These are phyloP conservation scores for Cynopterus sphinx DNA, from an alignment of 2,797 vertebrate species.

Conservation along the genomic window DNA sequence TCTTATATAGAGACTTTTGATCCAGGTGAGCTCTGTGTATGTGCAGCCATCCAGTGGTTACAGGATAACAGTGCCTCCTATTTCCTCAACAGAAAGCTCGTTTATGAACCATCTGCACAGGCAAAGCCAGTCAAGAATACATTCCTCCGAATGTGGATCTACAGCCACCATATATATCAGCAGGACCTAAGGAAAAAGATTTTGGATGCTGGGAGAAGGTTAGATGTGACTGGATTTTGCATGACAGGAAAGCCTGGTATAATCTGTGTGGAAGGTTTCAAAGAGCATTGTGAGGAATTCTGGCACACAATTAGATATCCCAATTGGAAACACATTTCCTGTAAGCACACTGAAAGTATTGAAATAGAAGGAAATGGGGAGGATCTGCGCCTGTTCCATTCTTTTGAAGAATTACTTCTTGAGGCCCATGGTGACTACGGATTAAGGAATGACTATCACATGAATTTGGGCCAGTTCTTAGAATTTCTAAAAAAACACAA, in stretches of 20 bases:
- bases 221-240: slow-evolving; percentile 88
- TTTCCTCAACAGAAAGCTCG: slow-evolving; percentile 64
- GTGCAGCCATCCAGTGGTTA: slow-evolving; percentile 86
- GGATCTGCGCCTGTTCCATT: slow-evolving; percentile 79
- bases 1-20: slow-evolving; percentile 82
- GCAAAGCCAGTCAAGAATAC: slow-evolving; percentile 63
- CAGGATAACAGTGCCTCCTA: slow-evolving; percentile 83
- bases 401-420: slow-evolving; percentile 87
- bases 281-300: slow-evolving; percentile 86
- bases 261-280: slow-evolving; percentile 86
- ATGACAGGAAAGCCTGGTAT: slow-evolving; percentile 88
- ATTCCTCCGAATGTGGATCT: slow-evolving; percentile 87
- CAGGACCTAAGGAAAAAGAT: slow-evolving; percentile 88
- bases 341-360: slow-evolving; percentile 84
- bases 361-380: slow-evolving; percentile 76
- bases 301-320: slow-evolving; percentile 86
- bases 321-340: slow-evolving; percentile 88
- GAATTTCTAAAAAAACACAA: slow-evolving; percentile 85
- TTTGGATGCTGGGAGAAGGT: slow-evolving; percentile 84
- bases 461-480: slow-evolving; percentile 88
- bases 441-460: slow-evolving; percentile 87
- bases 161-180: slow-evolving; percentile 88
- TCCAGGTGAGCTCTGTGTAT: slow-evolving; percentile 83
- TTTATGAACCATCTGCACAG: neutral
- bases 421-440: slow-evolving; percentile 86